phyloP scores from a whole-genome alignment of 2,797 vertebrate genomes.

The Onychomys arenicola region DNA sequence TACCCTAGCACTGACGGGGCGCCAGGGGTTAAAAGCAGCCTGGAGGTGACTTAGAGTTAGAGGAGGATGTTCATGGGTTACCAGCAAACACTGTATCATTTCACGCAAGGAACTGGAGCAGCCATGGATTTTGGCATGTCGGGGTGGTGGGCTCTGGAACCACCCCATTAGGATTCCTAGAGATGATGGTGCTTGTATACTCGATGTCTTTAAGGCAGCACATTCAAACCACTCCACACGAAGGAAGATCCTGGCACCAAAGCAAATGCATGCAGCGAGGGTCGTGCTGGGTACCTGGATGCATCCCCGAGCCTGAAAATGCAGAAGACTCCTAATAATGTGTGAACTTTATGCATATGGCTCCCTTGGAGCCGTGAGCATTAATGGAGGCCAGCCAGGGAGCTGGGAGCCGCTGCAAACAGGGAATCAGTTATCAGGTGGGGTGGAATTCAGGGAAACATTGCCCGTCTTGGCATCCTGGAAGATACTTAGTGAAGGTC shows the following conservation, averaged over 20 bases:
- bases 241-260: neutral
- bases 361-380: neutral
- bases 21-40: neutral
- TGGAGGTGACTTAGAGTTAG: too few relatives aligned
- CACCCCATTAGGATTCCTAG: neutral
- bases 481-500: slow-evolving; percentile 76
- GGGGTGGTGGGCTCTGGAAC: neutral
- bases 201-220: neutral
- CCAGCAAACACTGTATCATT: neutral
- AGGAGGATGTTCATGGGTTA: neutral
- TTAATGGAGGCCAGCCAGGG: slow-evolving; percentile 54
- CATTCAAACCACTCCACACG: neutral
- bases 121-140: neutral
- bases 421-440: neutral
- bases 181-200: neutral
- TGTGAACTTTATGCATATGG: slow-evolving; percentile 31
- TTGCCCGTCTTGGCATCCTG: slow-evolving; percentile 54
- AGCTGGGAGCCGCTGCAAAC: slow-evolving; percentile 45
- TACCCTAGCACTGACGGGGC: neutral
- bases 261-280: neutral
- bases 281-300: neutral
- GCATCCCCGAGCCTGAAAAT: slow-evolving; percentile 15
- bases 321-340: slow-evolving; percentile 47
- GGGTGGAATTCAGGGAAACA: slow-evolving; percentile 6
- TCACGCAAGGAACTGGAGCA: neutral